These are phyloP conservation scores for Allophyes oxyacanthae DNA, from an alignment of 2,888 invertebrate genomes.

Conservation along the genomic window DNA sequence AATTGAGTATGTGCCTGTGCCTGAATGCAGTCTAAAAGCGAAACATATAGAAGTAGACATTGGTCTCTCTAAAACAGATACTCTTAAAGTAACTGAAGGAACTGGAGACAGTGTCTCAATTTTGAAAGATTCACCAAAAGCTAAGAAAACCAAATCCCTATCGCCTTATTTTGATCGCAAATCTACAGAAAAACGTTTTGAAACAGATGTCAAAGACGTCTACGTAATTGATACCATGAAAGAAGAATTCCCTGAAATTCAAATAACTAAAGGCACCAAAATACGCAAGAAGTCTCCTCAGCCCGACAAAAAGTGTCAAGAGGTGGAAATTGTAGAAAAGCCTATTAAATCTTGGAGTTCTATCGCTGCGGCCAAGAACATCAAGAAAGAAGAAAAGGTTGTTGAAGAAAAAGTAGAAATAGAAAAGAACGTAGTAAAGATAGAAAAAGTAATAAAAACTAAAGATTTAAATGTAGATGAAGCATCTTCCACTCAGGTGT, in stretches of 20 bases:
- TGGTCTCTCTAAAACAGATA: conserved; percentile 49
- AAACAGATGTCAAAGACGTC: conserved; percentile 77
- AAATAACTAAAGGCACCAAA: conserved; percentile 80
- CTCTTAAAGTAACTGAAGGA: conserved; percentile 50
- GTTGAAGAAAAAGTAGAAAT: conserved; percentile 61
- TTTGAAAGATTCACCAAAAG: conserved; percentile 67
- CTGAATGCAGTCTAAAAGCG: conserved; percentile 50
- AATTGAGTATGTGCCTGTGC: conserved; percentile 52
- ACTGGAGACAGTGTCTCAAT: conserved; percentile 54
- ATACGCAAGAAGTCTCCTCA: conserved; percentile 78
- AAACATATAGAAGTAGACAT: conserved; percentile 53
- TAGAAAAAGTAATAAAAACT: conserved; percentile 45
- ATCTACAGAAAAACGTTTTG: conserved; percentile 64
- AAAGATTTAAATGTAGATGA: conserved; percentile 54
- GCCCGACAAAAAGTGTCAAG: conserved; percentile 61
- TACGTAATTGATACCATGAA: conserved; percentile 84
- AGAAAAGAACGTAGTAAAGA: conserved; percentile 41
- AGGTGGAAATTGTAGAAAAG: conserved; percentile 63
- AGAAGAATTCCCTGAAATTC: conserved; percentile 84
- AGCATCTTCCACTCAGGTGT: conserved; percentile 66
- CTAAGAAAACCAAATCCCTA: conserved; percentile 75
- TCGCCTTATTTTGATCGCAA: conserved; percentile 75
- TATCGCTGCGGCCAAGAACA: conserved; percentile 80
- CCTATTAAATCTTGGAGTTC: conserved; percentile 88
- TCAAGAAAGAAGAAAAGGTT: conserved; percentile 43